Conservation (phyloP, 2,888 invertebrate species). For the Sturmia bella region DNA sequence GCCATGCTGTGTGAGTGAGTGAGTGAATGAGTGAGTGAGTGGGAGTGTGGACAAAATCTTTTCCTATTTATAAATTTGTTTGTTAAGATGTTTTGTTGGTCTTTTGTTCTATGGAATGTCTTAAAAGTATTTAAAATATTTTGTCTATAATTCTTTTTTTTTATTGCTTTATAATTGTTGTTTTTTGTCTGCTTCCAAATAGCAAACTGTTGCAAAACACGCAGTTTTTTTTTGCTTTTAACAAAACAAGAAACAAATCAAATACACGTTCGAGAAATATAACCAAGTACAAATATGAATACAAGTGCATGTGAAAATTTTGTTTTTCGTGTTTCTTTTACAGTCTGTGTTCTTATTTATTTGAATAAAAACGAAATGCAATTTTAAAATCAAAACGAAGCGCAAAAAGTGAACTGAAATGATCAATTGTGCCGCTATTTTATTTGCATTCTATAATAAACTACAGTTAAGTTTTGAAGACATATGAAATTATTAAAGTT, state of each 20-base stretch:
- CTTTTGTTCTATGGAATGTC: slow-evolving; percentile 26
- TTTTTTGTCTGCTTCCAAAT: slow-evolving; percentile 3
- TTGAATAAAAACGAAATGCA: too few relatives aligned
- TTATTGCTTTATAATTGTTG: slow-evolving; percentile 29
- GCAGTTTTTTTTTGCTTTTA: slow-evolving; percentile 9
- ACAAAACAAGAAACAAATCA: background rate
- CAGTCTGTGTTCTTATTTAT: too few relatives aligned
- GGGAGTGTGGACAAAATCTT: background rate
- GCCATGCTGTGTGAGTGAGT: slow-evolving; percentile 83
- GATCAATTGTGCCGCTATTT: too few relatives aligned
- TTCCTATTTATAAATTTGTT: slow-evolving; percentile 15
- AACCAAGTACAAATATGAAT: background rate
- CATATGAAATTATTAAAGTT: too few relatives aligned
- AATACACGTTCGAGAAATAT: slow-evolving; percentile 5
- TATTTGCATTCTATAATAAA: too few relatives aligned
- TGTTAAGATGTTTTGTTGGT: slow-evolving; percentile 4
- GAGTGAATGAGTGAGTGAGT: too few relatives aligned
- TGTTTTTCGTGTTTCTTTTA: background rate
- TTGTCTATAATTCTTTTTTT: slow-evolving; percentile 22
- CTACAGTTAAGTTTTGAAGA: too few relatives aligned
- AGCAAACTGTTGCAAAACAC: slow-evolving; percentile 25
- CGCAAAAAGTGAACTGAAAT: too few relatives aligned
- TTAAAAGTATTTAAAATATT: slow-evolving; percentile 50
- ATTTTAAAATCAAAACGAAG: too few relatives aligned
- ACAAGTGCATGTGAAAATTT: too few relatives aligned